A percentile compares a stretch with the other conserved stretches of the same genome.
These are phyloP conservation scores for Diplolepis rosae DNA, from an alignment of 2,888 invertebrate species.

Conservation along the genomic window DNA sequence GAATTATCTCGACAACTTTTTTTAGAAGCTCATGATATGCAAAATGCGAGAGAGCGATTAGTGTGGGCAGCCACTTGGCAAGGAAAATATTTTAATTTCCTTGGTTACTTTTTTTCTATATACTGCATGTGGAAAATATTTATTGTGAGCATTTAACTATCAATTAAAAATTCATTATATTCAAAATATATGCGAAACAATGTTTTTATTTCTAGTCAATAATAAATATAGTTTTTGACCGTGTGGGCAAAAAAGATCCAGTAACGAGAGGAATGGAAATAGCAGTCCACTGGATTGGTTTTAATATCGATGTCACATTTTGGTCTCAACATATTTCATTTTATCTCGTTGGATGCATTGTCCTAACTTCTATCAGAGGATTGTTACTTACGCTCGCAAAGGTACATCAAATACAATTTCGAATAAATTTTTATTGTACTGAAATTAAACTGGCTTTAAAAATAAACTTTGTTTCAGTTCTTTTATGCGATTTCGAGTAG, in stretches of 20 bases:
- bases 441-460: not conserved
- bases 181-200: not conserved
- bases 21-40: conserved; percentile 95
- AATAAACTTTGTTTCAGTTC: conserved; percentile 80
- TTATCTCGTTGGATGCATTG: conserved; percentile 96
- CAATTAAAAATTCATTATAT: not conserved
- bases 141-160: conserved; percentile 82
- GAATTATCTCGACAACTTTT: conserved; percentile 95
- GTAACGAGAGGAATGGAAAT: conserved; percentile 97
- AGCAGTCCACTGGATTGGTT: conserved; percentile 96
- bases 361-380: conserved; percentile 97
- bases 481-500: conserved; percentile 99
- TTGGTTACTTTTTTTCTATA: conserved; percentile 98
- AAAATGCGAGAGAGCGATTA: conserved; percentile 92
- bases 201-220: conserved; percentile 83
- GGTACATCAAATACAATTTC: conserved; percentile 75
- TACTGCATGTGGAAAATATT: conserved; percentile 99
- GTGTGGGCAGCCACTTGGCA: conserved; percentile 97
- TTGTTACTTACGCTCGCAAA: conserved; percentile 96
- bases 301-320: conserved; percentile 96
- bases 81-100: conserved; percentile 97
- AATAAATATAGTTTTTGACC: conserved; percentile 98
- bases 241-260: conserved; percentile 98
- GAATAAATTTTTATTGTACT: not conserved
- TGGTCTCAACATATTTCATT: conserved; percentile 99